These are phyloP conservation scores for Cinclus cinclus DNA, from an alignment of 2,113 vertebrate genomes.

Conservation along the genomic window DNA sequence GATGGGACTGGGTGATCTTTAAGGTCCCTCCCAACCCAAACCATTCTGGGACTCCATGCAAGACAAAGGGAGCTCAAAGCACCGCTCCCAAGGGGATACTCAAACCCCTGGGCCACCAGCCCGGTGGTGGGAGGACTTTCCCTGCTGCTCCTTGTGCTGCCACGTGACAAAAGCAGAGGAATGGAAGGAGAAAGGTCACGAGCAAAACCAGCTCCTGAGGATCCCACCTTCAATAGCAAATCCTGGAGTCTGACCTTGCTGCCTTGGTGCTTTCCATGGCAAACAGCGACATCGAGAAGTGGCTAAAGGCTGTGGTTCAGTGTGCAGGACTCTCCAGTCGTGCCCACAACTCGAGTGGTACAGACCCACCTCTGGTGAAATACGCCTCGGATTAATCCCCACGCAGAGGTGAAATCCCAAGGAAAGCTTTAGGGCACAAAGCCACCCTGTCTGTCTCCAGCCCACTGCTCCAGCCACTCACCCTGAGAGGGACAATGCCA, in stretches of 20 bases:
- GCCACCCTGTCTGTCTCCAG: neutral
- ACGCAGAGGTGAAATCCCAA: neutral
- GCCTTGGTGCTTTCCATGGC: neutral
- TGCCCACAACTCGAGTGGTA: neutral
- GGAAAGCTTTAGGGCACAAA: neutral
- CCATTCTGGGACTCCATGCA: neutral
- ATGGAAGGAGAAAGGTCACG: neutral
- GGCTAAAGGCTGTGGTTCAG: neutral
- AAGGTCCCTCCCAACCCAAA: neutral
- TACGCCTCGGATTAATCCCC: neutral
- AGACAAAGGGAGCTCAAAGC: neutral
- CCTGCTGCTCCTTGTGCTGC: neutral
- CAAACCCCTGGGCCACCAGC: neutral
- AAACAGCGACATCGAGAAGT: neutral
- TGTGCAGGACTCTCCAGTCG: neutral
- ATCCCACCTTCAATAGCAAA: fast-evolving
- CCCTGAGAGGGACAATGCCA: fast-evolving
- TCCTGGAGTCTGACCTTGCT: neutral
- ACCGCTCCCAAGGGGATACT: neutral
- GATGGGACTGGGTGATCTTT: fast-evolving
- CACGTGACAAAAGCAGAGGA: neutral
- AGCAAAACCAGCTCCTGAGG: neutral
- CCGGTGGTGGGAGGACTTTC: neutral
- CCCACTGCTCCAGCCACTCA: neutral
- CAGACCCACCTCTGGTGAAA: neutral